Conservation (phyloP, 2,888 invertebrate species). For the Ectemnius cavifrons region DNA sequence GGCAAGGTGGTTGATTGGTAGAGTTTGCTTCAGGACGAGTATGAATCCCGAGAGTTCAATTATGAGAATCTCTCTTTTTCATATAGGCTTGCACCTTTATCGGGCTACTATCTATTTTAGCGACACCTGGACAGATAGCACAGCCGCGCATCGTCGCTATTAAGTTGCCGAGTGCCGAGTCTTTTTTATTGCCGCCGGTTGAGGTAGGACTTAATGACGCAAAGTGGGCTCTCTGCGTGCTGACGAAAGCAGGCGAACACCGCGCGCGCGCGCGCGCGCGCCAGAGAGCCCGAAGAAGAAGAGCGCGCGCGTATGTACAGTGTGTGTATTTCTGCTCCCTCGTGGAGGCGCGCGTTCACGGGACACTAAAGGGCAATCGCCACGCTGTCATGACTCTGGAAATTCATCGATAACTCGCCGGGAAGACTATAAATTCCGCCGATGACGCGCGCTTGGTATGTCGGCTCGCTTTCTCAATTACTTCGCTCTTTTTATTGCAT, state of each 20-base stretch:
- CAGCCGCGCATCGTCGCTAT: slow-evolving; percentile 8
- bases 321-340: slow-evolving; percentile 10
- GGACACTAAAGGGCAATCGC: slow-evolving; percentile 55
- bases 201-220: slow-evolving; percentile 16
- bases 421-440: slow-evolving; percentile 50
- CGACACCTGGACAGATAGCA: too few relatives aligned
- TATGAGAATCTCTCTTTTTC: too few relatives aligned
- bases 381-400: slow-evolving; percentile 50
- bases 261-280: too few relatives aligned
- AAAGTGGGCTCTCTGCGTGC: slow-evolving; percentile 7
- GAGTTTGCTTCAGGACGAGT: too few relatives aligned
- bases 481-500: slow-evolving; percentile 7
- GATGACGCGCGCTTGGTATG: slow-evolving; percentile 12
- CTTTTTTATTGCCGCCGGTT: neutral
- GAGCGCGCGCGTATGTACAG: too few relatives aligned
- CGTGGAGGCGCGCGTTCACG: slow-evolving; percentile 18
- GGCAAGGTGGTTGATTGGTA: too few relatives aligned
- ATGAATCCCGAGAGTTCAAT: too few relatives aligned
- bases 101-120: too few relatives aligned
- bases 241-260: too few relatives aligned
- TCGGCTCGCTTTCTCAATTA: slow-evolving; percentile 24
- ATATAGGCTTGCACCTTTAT: too few relatives aligned
- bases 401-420: slow-evolving; percentile 52
- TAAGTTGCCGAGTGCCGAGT: slow-evolving; percentile 8
- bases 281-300: too few relatives aligned